Base-by-base conservation (phyloP, 2,113 vertebrate genomes). In the Scophthalmus maximus region DNA sequence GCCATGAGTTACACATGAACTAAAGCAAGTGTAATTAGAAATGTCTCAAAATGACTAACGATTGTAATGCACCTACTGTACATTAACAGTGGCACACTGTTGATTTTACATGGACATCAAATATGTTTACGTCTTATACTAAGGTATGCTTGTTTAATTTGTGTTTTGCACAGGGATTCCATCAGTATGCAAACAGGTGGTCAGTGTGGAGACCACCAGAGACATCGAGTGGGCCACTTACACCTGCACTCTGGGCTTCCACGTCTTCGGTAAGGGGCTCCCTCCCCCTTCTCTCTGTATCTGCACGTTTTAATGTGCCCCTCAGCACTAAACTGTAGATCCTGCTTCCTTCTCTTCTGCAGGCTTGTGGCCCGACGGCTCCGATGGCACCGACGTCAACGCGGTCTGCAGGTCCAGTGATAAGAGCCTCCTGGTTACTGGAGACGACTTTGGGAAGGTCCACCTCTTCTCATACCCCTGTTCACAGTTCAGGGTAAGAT, bases 321-420 rank as follows among this genome's bases (percentile, higher is more conserved):
- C 2, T 75, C 8, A 51, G 3, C 44, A 32, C 20, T 36, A 6
- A 64, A 1, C 10, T 3, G 15, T 36, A 0, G 2, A 26, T 22
- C 49, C 29, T 3, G 4, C 11, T 15, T 0, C 18, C 1, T 30
- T 25, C 8, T 69, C 14, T 56, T 76, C 55, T 26, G 38, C 88
- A 99, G 98, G 97, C 42, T 93, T 98, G 78, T 99, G 98, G 98
- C 97, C 98, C 0, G 98, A 99, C 53, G 98, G 98, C 61, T 98
- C 97, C 0, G 98, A 99, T 5, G 98, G 98, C 64, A 98, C 97
- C 0, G 98, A 98, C 87, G 96, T 99, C 87, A 99, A 98, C 0
- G 98, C 97, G 0, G 94, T 95, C 63, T 97, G 95, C 78, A 93
- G 94, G 66, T 96, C 96, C 49, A 93, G 84, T 0, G 93, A 94